Evolutionary conservation across 1,140 invertebrate genomes (phyloP).

Genomic region (Leucophenga varia): DNA sequence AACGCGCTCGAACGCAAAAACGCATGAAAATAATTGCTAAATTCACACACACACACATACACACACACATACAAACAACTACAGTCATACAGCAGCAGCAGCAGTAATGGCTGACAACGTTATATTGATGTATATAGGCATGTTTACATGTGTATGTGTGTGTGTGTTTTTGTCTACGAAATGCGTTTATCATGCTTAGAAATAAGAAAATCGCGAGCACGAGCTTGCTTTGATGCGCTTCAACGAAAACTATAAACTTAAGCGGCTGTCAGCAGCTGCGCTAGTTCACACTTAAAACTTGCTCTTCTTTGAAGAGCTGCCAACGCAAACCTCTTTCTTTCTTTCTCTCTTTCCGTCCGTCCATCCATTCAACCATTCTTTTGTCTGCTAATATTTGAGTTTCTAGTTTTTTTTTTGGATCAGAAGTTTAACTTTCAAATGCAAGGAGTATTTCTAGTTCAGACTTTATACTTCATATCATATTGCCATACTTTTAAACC

Average conservation of each 20-base stretch:
- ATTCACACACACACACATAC: slow-evolving; percentile 12
- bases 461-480: too few relatives aligned
- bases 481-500: too few relatives aligned
- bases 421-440: slow-evolving; percentile 17
- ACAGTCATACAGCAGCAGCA: too few relatives aligned
- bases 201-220: slow-evolving; percentile 1
- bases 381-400: too few relatives aligned
- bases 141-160: too few relatives aligned
- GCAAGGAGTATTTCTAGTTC: too few relatives aligned
- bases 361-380: background rate
- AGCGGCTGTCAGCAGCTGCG: slow-evolving; percentile 15
- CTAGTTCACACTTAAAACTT: slow-evolving; percentile 25
- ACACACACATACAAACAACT: background rate
- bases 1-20: slow-evolving; percentile 9
- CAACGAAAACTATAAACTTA: slow-evolving; percentile 1
- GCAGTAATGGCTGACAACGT: too few relatives aligned
- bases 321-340: too few relatives aligned
- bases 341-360: background rate
- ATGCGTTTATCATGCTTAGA: slow-evolving; percentile 1
- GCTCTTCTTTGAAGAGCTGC: too few relatives aligned
- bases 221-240: slow-evolving; percentile 14
- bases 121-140: too few relatives aligned
- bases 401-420: slow-evolving; percentile 5
- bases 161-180: too few relatives aligned
- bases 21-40: slow-evolving; percentile 23